Percentiles rank a stretch among this genome's conserved stretches.
Conservation (phyloP, 2,797 vertebrate species). For the Oreonectes daqikongensis region DNA sequence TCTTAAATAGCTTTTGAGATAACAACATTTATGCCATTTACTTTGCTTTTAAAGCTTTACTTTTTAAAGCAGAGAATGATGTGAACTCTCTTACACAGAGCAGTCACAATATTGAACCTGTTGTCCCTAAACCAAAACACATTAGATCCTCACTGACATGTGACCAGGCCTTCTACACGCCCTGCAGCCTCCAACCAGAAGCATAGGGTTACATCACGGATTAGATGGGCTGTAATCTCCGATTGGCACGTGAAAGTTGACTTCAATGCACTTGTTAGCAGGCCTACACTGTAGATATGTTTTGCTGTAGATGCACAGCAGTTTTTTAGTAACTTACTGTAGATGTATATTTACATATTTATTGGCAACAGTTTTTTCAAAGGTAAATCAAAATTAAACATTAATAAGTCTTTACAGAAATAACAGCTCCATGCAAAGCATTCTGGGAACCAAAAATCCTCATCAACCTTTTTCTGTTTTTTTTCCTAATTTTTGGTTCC, state of each 20-base stretch:
- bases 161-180: slow-evolving; percentile 26
- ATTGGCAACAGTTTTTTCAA: too few relatives aligned
- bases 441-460: too few relatives aligned
- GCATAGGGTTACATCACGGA: slow-evolving; percentile 46
- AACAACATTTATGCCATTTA: background rate
- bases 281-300: too few relatives aligned
- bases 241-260: slow-evolving; percentile 28
- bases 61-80: background rate
- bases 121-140: slow-evolving; percentile 1
- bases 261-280: slow-evolving; percentile 1
- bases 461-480: too few relatives aligned
- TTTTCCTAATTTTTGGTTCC: too few relatives aligned
- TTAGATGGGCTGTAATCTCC: slow-evolving; percentile 43
- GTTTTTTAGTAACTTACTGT: too few relatives aligned
- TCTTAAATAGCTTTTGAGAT: background rate
- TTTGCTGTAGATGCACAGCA: too few relatives aligned
- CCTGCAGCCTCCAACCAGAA: slow-evolving; percentile 28
- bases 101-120: slow-evolving; percentile 21
- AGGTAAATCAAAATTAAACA: too few relatives aligned
- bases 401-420: too few relatives aligned
- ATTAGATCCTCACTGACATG: slow-evolving; percentile 13
- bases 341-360: too few relatives aligned
- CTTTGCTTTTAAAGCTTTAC: background rate
- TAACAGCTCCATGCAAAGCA: too few relatives aligned
- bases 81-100: background rate